Conservation (phyloP, 2,113 vertebrate genomes). For the Fukomys damarensis region DNA sequence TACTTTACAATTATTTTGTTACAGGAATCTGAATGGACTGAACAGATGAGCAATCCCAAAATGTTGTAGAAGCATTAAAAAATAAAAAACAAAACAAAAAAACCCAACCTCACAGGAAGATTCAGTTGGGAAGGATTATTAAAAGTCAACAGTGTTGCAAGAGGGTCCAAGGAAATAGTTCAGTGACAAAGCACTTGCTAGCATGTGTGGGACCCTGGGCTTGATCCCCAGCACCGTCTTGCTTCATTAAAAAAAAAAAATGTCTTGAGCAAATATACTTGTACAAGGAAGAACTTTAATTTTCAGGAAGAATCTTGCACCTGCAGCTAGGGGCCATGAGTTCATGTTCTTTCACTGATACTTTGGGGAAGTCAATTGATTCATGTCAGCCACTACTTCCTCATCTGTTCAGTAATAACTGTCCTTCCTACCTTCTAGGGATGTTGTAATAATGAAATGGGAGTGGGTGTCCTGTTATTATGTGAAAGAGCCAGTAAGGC, state of each 20-base stretch:
- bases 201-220: neutral
- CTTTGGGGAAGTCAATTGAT: conserved; percentile 5
- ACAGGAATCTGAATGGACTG: neutral
- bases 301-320: neutral
- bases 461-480: neutral
- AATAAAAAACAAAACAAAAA: neutral
- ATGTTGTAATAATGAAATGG: neutral
- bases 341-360: conserved; percentile 13
- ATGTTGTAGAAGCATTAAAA: neutral
- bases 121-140: neutral
- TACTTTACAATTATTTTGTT: neutral
- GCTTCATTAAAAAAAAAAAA: neutral
- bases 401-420: neutral
- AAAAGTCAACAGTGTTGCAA: neutral
- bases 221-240: neutral
- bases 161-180: neutral
- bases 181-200: neutral
- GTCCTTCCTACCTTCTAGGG: neutral
- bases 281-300: conserved; percentile 29
- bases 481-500: neutral
- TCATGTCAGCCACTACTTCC: neutral
- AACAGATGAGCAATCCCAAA: neutral
- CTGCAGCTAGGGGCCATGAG: neutral
- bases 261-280: neutral
- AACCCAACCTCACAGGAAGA: neutral